Evolutionary conservation across 2,888 invertebrate genomes (phyloP), one percentile per base, ranked within the genome.

Genomic region (Gortyna flavago): DNA sequence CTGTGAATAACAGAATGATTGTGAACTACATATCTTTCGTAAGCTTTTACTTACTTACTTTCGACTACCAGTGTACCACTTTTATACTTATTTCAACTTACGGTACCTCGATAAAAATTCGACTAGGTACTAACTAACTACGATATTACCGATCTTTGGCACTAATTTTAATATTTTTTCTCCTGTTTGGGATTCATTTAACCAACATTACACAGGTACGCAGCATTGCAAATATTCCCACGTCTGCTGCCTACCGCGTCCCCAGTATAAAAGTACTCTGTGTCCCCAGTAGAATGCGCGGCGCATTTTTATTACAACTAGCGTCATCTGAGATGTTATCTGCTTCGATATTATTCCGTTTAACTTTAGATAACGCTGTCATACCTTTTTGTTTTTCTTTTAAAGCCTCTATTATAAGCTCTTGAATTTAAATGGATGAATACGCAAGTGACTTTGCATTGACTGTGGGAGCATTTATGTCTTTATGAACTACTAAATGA

Each of bases 251-350:
- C 62, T 13, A 32, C 35, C 68, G 35, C 57, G 62, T 32, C 11
- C 7, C 51, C n/a, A 67, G 64, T 48, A 69, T n/a, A n/a, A n/a
- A n/a, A n/a, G n/a, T n/a, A n/a, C n/a, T n/a, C n/a, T n/a, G n/a
- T n/a, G 62, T 32, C 11, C 7, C 51, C n/a, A 67, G 64, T 48
- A 69, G 75, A 74, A 83, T 83, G 83, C 66, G 72, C 66, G 57
- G 66, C 78, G 85, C 80, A 86, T 88, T 80, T 88, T 83, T 88
- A 86, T 86, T 83, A 83, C 68, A 85, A 78, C 86, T 68, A 88
- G 72, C 66, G 66, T 73, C 85, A 79, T 85, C 72, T 29, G 35
- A 54, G 87, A 86, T 85, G 68, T 79, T 86, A 86, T 86, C 87
- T 75, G 4, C 29, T 32, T 57, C 77, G 64, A 85, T 85, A 84